Conservation (phyloP, 2,888 invertebrate genomes). For the Standfussiana lucernea region DNA sequence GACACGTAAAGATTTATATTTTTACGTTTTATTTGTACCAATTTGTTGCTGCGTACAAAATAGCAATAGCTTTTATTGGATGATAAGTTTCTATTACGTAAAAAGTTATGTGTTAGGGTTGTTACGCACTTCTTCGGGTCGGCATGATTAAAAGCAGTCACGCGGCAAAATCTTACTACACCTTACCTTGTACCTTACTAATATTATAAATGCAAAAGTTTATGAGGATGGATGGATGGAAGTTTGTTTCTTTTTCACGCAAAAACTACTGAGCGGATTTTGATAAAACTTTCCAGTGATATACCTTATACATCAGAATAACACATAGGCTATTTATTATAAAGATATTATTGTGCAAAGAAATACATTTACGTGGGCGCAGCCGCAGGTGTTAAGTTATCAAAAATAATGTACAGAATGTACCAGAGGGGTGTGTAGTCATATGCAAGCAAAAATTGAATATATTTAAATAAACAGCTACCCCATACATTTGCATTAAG, state of each 20-base stretch:
- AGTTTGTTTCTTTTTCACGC: not conserved
- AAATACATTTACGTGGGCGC: not conserved
- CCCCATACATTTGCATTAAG: not conserved
- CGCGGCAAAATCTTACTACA: not conserved
- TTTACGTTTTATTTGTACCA: slow-evolving; percentile 57
- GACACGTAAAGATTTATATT: slow-evolving; percentile 67
- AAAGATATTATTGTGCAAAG: not conserved
- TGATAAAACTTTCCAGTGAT: not conserved
- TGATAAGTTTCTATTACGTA: slow-evolving; percentile 50
- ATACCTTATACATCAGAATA: not conserved
- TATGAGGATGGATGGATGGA: not conserved
- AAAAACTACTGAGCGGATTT: not conserved
- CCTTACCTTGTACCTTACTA: too few relatives aligned
- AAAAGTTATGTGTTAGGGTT: slow-evolving; percentile 19
- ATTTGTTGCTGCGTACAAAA: slow-evolving; percentile 51
- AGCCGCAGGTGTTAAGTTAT: not conserved
- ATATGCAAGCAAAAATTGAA: too few relatives aligned
- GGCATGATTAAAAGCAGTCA: not conserved
- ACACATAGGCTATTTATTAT: not conserved
- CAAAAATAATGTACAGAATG: not conserved
- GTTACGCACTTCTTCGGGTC: not conserved
- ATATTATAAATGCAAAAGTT: not conserved
- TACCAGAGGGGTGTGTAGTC: not conserved
- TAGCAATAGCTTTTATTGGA: slow-evolving; percentile 56
- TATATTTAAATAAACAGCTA: not conserved